A percentile compares a stretch with the other conserved stretches of the same genome.
Conservation (phyloP, 2,888 invertebrate genomes). For the Drosophila falleni region DNA sequence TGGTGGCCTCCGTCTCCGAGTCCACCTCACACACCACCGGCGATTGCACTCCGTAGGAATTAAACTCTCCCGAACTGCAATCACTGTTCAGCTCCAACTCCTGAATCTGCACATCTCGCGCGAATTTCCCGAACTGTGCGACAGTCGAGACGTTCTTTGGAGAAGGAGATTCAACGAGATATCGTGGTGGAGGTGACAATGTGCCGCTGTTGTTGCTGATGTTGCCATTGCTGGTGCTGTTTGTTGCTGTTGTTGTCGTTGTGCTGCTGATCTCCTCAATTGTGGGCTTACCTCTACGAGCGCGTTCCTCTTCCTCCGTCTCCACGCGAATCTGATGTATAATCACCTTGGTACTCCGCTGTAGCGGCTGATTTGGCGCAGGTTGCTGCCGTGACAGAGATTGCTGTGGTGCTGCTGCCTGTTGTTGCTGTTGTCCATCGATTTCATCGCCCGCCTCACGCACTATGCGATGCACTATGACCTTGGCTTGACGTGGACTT, state of each 20-base stretch:
- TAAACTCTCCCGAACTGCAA: conserved; percentile 82
- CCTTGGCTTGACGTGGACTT: conserved; percentile 70
- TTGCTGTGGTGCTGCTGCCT: background rate
- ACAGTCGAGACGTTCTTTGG: conserved; percentile 49
- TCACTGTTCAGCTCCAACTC: conserved; percentile 84
- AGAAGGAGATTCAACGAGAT: conserved; percentile 74
- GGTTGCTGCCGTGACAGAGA: conserved; percentile 5
- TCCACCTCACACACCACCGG: conserved; percentile 88
- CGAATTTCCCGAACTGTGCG: conserved; percentile 46
- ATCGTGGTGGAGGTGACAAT: conserved; percentile 73
- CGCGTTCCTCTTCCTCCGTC: conserved; percentile 47
- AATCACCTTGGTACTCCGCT: conserved; percentile 72
- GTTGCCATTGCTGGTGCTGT: conserved; percentile 24
- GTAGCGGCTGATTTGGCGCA: conserved; percentile 32
- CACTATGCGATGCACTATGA: conserved; percentile 77
- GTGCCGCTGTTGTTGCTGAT: conserved; percentile 55
- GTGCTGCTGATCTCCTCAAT: conserved; percentile 71
- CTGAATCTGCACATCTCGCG: conserved; percentile 79
- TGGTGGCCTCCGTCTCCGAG: conserved; percentile 86
- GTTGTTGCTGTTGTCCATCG: conserved; percentile 3
- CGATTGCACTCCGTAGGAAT: conserved; percentile 78
- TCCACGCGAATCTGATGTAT: conserved; percentile 65
- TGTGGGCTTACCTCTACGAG: conserved; percentile 56
- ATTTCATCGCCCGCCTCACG: conserved; percentile 21
- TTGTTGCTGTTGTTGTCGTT: conserved; percentile 34